phyloP scores from a whole-genome alignment of 2,797 vertebrate genomes.

The Austrolebias charrua region DNA sequence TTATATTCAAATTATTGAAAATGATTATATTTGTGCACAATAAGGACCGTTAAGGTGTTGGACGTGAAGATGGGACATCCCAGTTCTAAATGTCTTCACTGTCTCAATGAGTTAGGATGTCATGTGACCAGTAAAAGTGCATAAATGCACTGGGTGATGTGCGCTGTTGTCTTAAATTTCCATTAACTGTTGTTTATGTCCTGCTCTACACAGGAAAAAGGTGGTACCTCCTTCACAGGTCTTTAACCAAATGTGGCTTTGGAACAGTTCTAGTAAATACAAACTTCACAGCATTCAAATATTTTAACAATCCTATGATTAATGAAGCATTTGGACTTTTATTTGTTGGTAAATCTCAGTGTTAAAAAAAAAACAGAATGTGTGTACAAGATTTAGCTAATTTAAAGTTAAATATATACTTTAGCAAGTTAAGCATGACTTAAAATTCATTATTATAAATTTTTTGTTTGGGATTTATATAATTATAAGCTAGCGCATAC shows the following conservation, averaged over 20 bases:
- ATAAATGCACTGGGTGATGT: constrained; percentile 54
- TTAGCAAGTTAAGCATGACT: too few species aligned
- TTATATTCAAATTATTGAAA: constrained; percentile 31
- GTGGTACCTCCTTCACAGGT: constrained; percentile 79
- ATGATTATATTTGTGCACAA: too few species aligned
- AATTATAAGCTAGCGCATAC: too few species aligned
- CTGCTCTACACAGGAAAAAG: constrained; percentile 72
- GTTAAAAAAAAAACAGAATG: too few species aligned
- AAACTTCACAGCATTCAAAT: background rate
- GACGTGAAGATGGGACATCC: background rate
- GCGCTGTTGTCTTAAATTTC: constrained; percentile 52
- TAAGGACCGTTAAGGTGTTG: background rate
- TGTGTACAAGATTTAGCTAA: too few species aligned
- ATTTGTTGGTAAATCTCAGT: too few species aligned
- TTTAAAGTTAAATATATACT: too few species aligned
- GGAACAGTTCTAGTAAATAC: constrained; percentile 17
- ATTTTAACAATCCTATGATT: background rate
- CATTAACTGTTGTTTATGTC: constrained; percentile 64
- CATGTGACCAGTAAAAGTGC: constrained; percentile 24
- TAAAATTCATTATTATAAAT: too few species aligned
- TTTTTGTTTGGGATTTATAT: too few species aligned
- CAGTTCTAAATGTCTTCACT: too few species aligned
- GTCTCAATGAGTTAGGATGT: background rate
- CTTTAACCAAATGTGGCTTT: constrained; percentile 78
- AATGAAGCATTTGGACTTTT: background rate